Evolutionary conservation across 2,113 vertebrate species (phyloP), one percentile per base, ranked within the genome.

Genomic region (Notothenia rossii): DNA sequence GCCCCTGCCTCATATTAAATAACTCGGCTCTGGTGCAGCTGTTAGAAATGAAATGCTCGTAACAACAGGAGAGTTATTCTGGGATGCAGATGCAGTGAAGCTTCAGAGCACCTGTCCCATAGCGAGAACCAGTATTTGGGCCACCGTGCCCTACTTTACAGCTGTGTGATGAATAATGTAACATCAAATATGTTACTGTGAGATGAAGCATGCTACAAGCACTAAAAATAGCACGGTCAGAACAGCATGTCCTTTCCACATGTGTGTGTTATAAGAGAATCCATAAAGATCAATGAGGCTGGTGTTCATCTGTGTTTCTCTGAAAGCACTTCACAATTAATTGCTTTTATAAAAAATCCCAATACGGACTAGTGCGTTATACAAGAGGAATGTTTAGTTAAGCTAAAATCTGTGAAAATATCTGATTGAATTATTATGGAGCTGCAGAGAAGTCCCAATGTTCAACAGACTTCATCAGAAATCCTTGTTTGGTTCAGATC

Each of bases 111-210:
- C 72, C 86, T 87, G 80, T 86, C 90, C 79, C 86, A 10, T 1
- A 0, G 15, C 22, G 18, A 18, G 50, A 18, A n/a, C 50, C 22
- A 77, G 55, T 73, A 81, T 82, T 63, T 51, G 49, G 80, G 75
- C 66, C 77, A 56, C 1, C 46, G 63, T 83, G 88, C 46, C 88
- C 91, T 87, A 82, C 54, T 90, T 91, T 61, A 66, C 58, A n/a
- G 46, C 61, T 60, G 29, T 36, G 25, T 73, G 60, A 72, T 78
- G 67, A 81, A 81, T 81, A 61, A 51, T 72, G 18, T 29, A 54
- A 62, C 62, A 48, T 72, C 29, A 64, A 10, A 77, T 65, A 33
- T n/a, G 61, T n/a, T 8, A 33, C 67, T 29, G 10, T 66, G 33
- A 77, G 68, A 50, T 78, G 17, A 77, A 25, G 25, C 4, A 9